Evolutionary conservation across 2,797 vertebrate species (phyloP), one percentile per base, ranked within the genome.

Genomic region (Rousettus madagascariensis): DNA sequence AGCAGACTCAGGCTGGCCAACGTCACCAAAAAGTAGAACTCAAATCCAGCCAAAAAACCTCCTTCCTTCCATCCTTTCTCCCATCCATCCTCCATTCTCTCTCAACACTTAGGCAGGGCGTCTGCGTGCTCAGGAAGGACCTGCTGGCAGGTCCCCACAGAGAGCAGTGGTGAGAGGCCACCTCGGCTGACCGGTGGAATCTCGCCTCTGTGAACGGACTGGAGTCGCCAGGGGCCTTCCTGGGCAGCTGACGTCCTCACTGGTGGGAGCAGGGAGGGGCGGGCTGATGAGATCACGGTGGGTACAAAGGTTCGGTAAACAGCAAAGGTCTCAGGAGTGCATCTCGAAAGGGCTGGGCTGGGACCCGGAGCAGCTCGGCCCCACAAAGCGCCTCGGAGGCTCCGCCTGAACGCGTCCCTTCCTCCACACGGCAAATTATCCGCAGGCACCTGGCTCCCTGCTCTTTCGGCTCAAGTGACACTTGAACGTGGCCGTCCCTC

Each of bases 131-230:
- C 2, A 1, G 30, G 10, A 28, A 9, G 5, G 24, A 74, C 57
- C 85, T 55, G 43, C 61, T 6, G 10, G 71, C 68, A 77, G 57
- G 71, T 22, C 51, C 66, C 72, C 36, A 15, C 26, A 20, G 13
- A 38, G 2, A 28, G 19, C 2, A 3, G 66, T 0, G 3, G 49
- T 0, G 22, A 85, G 49, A 46, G 20, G 71, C 5, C 33, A 6
- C 36, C 41, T 43, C 6, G 3, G 16, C 10, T 3, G 0, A 8
- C 77, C 30, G 12, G 63, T 0, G 15, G 33, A 43, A 46, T 10
- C 33, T 26, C 13, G 15, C 13, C 72, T 74, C 22, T 33, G 28
- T 46, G 8, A 5, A 16, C 0, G 1, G 38, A 41, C 68, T 15
- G 15, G 13, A 22, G 80, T 15, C 17, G 3, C 38, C 4, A 19